Evolutionary conservation across 2,888 invertebrate species (phyloP).

Genomic region (Acanthopleura granulata): DNA sequence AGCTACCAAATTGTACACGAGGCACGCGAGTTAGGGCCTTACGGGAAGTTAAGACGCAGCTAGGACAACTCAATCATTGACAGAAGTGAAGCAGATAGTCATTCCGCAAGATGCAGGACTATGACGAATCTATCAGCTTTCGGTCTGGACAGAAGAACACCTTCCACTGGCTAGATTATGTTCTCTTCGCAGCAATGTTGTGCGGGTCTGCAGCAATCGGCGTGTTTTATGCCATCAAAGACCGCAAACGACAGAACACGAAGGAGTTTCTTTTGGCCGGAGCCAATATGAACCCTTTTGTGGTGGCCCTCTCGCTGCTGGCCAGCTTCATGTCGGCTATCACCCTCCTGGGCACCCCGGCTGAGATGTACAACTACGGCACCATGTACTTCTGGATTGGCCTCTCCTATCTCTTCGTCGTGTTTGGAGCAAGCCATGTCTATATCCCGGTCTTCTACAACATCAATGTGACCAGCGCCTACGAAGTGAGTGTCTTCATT

Average conservation of each 20-base stretch:
- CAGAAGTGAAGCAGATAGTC: too few species aligned
- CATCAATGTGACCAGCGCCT: conserved; percentile 57
- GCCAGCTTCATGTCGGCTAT: conserved; percentile 61
- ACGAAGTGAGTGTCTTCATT: conserved; percentile 46
- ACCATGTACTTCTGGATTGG: conserved; percentile 64
- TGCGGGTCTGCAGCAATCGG: conserved; percentile 59
- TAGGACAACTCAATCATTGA: too few species aligned
- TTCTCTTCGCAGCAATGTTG: conserved; percentile 52
- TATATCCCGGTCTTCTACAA: conserved; percentile 59
- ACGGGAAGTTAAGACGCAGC: too few species aligned
- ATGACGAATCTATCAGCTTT: conserved; percentile 39
- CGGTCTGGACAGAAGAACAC: conserved; percentile 44
- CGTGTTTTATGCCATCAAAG: conserved; percentile 57
- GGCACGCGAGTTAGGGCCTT: too few species aligned
- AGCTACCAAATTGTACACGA: too few species aligned
- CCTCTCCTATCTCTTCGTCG: conserved; percentile 60
- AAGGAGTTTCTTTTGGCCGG: conserved; percentile 60
- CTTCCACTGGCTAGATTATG: conserved; percentile 51
- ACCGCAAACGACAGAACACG: conserved; percentile 48
- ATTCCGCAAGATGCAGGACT: neutral
- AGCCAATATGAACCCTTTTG: conserved; percentile 56
- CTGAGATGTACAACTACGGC: conserved; percentile 66
- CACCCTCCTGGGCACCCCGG: conserved; percentile 59
- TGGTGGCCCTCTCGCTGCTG: conserved; percentile 52
- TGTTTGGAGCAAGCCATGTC: conserved; percentile 57